phyloP scores from a whole-genome alignment of 2,888 invertebrate species.

The Eupsilia transversa region DNA sequence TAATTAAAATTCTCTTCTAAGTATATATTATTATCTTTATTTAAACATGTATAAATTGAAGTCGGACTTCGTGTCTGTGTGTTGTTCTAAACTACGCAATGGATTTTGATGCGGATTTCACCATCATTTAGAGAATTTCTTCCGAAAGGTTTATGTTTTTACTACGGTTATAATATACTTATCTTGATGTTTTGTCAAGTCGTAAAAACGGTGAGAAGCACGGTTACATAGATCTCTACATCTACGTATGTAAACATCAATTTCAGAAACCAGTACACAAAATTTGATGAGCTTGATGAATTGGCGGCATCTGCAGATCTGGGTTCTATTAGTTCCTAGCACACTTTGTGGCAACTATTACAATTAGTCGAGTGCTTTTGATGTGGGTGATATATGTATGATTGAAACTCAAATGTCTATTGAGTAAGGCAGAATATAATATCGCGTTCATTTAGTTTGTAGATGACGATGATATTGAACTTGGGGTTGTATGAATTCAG shows the following conservation, averaged over 20 bases:
- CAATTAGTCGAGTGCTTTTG: constrained; percentile 48
- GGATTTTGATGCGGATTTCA: no score
- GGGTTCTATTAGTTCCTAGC: constrained; percentile 42
- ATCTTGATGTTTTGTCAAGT: no score
- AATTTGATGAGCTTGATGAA: constrained; percentile 56
- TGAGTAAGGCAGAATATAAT: constrained; percentile 3
- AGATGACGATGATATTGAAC: neutral
- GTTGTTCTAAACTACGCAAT: no score
- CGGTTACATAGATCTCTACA: neutral
- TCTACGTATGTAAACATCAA: constrained; percentile 18
- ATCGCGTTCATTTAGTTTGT: neutral
- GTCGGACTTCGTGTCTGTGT: no score
- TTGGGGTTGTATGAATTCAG: neutral
- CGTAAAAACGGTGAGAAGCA: no score
- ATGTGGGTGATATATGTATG: constrained; percentile 32
- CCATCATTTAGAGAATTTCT: no score
- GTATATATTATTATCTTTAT: no score
- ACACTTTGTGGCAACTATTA: constrained; percentile 39
- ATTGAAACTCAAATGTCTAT: constrained; percentile 39
- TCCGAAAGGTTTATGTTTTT: no score
- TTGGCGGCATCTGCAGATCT: constrained; percentile 42
- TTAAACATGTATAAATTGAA: no score
- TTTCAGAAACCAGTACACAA: constrained; percentile 37
- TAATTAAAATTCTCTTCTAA: no score
- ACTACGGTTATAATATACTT: no score